Conservation (phyloP, 2,113 vertebrate genomes). For the Campylomormyrus tamandua region DNA sequence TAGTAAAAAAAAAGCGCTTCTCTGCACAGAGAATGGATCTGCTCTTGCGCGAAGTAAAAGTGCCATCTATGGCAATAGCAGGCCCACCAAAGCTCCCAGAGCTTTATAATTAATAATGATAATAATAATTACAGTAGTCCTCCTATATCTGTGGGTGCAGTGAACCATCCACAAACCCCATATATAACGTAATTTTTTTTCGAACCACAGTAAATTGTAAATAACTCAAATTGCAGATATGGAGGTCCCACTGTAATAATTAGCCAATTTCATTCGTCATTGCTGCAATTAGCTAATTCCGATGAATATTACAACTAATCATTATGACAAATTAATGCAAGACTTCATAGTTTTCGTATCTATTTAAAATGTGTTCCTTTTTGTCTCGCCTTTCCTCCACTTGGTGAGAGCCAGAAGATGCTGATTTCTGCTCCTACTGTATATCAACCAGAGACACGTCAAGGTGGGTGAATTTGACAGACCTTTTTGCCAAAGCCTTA, state of each 20-base stretch:
- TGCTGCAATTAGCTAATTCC: neutral
- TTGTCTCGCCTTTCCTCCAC: neutral
- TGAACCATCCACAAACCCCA: neutral
- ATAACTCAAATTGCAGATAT: neutral
- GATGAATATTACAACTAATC: neutral
- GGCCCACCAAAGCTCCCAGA: no score
- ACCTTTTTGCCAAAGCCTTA: neutral
- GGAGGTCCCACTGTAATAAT: neutral
- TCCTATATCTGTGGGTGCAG: neutral
- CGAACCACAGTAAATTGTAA: neutral
- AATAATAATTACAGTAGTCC: neutral
- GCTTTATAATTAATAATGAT: neutral
- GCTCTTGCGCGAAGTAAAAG: no score
- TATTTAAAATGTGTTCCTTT: neutral
- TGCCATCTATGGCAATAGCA: no score
- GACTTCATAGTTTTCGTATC: neutral
- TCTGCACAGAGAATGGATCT: no score
- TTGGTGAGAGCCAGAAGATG: neutral
- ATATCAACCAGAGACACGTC: neutral
- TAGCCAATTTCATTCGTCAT: neutral
- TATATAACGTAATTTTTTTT: neutral
- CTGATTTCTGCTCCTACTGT: neutral
- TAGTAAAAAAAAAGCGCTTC: neutral
- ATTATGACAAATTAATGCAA: neutral
- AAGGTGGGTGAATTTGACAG: neutral